Percentiles rank a stretch among this genome's conserved stretches.
These are phyloP conservation scores for Hydractinia symbiolongicarpus DNA, from an alignment of 30 jellyfish, hydroid and myxozoan species.

Conservation along the genomic window DNA sequence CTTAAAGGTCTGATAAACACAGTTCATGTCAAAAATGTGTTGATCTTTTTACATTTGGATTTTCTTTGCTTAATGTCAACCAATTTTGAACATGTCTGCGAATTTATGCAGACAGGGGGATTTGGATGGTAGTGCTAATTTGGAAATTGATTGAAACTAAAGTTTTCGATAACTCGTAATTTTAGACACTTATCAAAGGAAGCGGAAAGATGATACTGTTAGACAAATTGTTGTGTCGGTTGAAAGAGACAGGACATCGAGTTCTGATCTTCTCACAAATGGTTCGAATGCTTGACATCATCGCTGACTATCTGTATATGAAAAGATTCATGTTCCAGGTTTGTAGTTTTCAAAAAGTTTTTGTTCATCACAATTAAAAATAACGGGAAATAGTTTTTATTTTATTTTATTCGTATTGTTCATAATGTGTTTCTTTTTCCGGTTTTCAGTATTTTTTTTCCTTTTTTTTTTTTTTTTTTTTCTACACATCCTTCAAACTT, in stretches of 20 bases:
- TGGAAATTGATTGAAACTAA: too few relatives aligned
- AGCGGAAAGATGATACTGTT: conserved; percentile 93
- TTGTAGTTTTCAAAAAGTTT: neutral
- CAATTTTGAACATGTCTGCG: too few relatives aligned
- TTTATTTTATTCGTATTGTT: neutral
- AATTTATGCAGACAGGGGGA: too few relatives aligned
- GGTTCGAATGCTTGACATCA: conserved; percentile 94
- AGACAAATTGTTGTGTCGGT: conserved; percentile 70
- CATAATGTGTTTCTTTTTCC: neutral
- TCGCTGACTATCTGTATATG: conserved; percentile 81
- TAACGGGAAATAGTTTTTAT: too few relatives aligned
- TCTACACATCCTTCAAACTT: neutral
- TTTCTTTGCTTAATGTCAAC: too few relatives aligned
- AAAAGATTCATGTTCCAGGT: conserved; percentile 77
- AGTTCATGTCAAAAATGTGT: too few relatives aligned
- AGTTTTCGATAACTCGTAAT: too few relatives aligned
- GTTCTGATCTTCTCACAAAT: conserved; percentile 94
- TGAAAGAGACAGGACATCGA: conserved; percentile 80
- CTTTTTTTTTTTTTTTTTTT: neutral
- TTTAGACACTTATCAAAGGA: conserved; percentile 68
- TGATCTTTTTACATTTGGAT: too few relatives aligned
- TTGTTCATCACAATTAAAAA: neutral
- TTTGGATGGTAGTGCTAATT: too few relatives aligned
- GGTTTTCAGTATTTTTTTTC: neutral
- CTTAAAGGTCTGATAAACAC: too few relatives aligned